Evolutionary conservation across 2,797 vertebrate species (phyloP).

Genomic region (Selene dorsalis): DNA sequence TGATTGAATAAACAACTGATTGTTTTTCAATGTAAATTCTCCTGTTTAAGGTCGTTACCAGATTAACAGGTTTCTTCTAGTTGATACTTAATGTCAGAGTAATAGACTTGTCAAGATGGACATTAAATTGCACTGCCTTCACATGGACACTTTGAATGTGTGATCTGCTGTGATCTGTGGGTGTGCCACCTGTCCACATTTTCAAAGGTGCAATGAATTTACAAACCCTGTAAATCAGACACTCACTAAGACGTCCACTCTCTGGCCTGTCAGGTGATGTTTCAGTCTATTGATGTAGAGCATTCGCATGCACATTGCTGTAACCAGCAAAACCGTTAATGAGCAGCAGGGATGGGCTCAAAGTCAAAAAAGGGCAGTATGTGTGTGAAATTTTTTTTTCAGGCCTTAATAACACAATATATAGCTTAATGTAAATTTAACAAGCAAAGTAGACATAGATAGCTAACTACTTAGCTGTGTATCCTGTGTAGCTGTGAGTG

Average conservation of each 20-base stretch:
- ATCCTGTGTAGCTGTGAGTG: too few species aligned
- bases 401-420: too few species aligned
- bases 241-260: background rate
- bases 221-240: background rate
- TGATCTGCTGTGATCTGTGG: constrained; percentile 10
- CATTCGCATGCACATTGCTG: background rate
- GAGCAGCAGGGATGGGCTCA: background rate
- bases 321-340: background rate
- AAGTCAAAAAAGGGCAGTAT: too few species aligned
- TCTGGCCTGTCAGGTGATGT: background rate
- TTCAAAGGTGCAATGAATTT: constrained; percentile 30
- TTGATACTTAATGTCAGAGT: background rate
- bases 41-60: background rate
- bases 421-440: too few species aligned
- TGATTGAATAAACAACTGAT: background rate
- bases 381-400: too few species aligned
- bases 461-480: too few species aligned
- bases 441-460: too few species aligned
- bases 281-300: background rate
- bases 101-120: background rate
- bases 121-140: constrained; percentile 4
- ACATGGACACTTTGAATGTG: constrained; percentile 22
- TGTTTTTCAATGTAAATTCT: background rate
- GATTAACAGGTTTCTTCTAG: background rate
- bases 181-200: constrained; percentile 42